Base-by-base conservation (phyloP, 2,113 vertebrate genomes). In the Petaurus breviceps region DNA sequence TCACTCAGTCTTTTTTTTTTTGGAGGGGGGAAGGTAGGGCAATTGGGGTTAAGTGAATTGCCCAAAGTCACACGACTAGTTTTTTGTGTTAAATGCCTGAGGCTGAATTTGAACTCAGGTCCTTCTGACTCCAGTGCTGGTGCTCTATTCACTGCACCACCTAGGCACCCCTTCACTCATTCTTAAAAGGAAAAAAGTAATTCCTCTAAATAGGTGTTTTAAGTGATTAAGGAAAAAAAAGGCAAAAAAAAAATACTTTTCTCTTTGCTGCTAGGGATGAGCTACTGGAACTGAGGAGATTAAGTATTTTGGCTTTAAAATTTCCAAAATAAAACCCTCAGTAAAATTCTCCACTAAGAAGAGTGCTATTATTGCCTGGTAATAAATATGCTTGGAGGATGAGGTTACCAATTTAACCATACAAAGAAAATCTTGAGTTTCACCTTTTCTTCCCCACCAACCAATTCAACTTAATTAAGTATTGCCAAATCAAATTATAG, bases 221-320 rank as follows among this genome's bases (percentile, higher is more conserved):
- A 94, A 51, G 46, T 84, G 92, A 92, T 95, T 51, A 96, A 95
- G 50, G 47, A 92, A 96, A 92, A 93, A 91, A 31, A 95, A 91
- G 3, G 11, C 6, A 77, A n/a, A 77, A 77, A 77, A 77, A 68
- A 14, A 0, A 1, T 4, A 16, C 37, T 19, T 43, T 23, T 43
- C n/a, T 84, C 19, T 19, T 43, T 84, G 68, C n/a, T 43, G 6
- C n/a, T 84, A 84, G n/a, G n/a, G 19, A 84, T 84, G 37, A 84
- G n/a, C n/a, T 84, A 43, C 68, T 43, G 19, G 31, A 84, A 84
- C n/a, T 84, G 19, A 23, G 16, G 19, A 84, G 2, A 84, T 43
- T 84, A 43, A 84, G 14, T n/a, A 77, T 77, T 77, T 77, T 77
- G 68, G 12, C 16, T 77, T n/a, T 77, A 77, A 84, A 84, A 84